Evolutionary conservation across 2,888 invertebrate species (phyloP).

Genomic region (Chymomyza procnemis): DNA sequence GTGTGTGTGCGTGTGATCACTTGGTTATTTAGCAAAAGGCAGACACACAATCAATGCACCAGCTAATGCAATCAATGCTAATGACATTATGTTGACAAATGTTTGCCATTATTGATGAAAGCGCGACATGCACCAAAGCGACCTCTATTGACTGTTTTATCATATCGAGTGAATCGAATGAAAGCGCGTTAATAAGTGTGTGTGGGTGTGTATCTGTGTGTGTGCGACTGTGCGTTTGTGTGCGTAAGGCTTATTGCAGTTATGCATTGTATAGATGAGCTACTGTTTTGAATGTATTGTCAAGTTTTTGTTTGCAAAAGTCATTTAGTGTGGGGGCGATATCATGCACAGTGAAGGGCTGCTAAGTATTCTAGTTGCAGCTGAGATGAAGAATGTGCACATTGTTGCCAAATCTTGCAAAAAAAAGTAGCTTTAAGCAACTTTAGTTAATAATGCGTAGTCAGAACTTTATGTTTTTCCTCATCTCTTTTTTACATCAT

Average conservation of each 20-base stretch:
- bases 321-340: no score
- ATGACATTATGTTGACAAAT: conserved; percentile 74
- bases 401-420: no score
- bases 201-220: conserved; percentile 18
- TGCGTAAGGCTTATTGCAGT: conserved; percentile 8
- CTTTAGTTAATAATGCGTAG: no score
- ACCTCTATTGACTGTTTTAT: background rate
- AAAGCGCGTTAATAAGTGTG: conserved; percentile 2
- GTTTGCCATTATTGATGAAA: conserved; percentile 71
- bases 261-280: background rate
- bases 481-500: no score
- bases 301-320: background rate
- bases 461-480: no score
- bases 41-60: conserved; percentile 63
- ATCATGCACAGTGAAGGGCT: no score
- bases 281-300: background rate
- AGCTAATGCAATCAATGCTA: conserved; percentile 70
- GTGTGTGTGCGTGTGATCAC: conserved; percentile 19
- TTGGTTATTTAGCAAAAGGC: conserved; percentile 64
- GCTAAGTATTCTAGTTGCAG: no score
- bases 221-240: conserved; percentile 22
- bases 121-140: conserved; percentile 18
- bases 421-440: no score
- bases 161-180: background rate
- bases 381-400: no score